Evolutionary conservation across 2,797 vertebrate genomes (phyloP), one percentile per base, ranked within the genome.

Genomic region (Galaxias olidus): DNA sequence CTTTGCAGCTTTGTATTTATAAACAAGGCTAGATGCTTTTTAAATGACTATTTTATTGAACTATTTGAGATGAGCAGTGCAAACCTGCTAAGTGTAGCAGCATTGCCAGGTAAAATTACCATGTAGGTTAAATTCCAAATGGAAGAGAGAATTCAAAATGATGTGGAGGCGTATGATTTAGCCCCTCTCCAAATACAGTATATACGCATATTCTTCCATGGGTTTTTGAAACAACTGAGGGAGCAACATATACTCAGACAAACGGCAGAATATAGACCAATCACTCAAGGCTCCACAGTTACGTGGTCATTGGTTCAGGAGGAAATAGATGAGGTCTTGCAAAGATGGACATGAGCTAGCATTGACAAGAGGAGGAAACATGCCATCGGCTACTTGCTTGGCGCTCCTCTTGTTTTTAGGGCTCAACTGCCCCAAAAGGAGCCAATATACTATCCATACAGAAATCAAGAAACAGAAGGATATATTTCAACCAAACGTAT

Each of bases 321-420:
- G 66, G 42, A 84, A 86, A 93, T 92, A 90, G 83, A 93, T 74
- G 88, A 82, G 86, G 83, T 79, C 86, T 84, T 83, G 81, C 87
- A 88, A 88, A 88, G 71, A 90, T 87, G 88, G 87, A 90, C 86
- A 84, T 89, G 89, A 87, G 82, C 85, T 89, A 90, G 89, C 85
- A 85, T 85, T 72, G 90, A 81, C 83, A 71, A 83, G 69, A 91
- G 89, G 87, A 93, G 90, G 84, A 93, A 95, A 96, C 96, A 94
- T 98, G 95, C 96, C 94, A 92, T 96, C 88, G 80, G 90, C 92
- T 96, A 96, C 96, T 96, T 97, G 96, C 94, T 96, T 97, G 95
- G 86, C 94, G 94, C 86, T 96, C 95, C 94, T 96, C 94, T 95
- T 95, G 95, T 94, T 94, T 93, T 93, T 94, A 87, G 93, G 94